phyloP scores from a whole-genome alignment of 1,140 invertebrate genomes.

The Caenorhabditis elegans region DNA sequence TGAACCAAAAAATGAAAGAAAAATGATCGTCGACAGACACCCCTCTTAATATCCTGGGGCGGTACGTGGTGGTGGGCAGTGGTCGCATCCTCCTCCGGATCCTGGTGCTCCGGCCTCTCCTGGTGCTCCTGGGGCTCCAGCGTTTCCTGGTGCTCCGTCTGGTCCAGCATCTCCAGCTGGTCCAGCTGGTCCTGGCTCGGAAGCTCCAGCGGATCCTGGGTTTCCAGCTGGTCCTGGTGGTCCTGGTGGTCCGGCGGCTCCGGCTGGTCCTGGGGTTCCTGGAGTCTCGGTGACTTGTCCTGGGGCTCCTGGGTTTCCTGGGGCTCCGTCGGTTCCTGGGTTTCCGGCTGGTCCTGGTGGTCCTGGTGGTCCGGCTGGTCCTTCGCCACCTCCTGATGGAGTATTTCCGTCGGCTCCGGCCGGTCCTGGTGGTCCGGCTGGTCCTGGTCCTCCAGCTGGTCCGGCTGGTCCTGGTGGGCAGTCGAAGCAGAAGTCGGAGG shows the following conservation, averaged over 20 bases:
- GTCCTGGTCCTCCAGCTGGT: slow-evolving; percentile 31
- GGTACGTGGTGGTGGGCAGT: slow-evolving; percentile 40
- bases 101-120: slow-evolving; percentile 44
- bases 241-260: slow-evolving; percentile 30
- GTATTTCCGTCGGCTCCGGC: slow-evolving; percentile 40
- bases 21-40: background rate
- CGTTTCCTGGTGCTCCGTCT: slow-evolving; percentile 40
- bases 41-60: slow-evolving; percentile 34
- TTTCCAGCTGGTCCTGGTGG: slow-evolving; percentile 49
- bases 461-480: slow-evolving; percentile 39
- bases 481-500: slow-evolving; percentile 39
- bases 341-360: slow-evolving; percentile 41
- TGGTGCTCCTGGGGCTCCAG: slow-evolving; percentile 41
- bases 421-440: slow-evolving; percentile 44
- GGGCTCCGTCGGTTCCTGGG: slow-evolving; percentile 38
- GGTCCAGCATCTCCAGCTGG: slow-evolving; percentile 41
- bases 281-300: slow-evolving; percentile 38
- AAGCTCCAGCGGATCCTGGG: slow-evolving; percentile 37
- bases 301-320: slow-evolving; percentile 40
- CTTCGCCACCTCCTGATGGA: background rate
- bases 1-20: background rate
- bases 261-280: slow-evolving; percentile 45
- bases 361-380: slow-evolving; percentile 35
- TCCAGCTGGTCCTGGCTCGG: slow-evolving; percentile 45
- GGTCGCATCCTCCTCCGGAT: slow-evolving; percentile 38